Base-by-base conservation (phyloP, 2,113 vertebrate genomes). In the Nipponia nippon region DNA sequence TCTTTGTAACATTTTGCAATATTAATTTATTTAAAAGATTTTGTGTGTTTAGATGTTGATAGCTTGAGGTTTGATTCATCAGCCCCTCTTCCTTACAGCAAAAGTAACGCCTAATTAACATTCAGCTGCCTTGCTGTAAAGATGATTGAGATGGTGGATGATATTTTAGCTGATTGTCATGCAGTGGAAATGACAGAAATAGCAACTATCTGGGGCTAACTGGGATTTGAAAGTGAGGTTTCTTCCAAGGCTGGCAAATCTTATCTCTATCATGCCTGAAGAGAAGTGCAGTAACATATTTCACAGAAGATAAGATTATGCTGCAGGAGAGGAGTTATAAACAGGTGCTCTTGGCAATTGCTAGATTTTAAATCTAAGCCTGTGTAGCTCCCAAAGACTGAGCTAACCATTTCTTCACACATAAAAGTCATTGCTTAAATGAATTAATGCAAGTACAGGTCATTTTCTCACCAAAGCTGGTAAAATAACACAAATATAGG, bases 131-230 rank as follows among this genome's bases (percentile, higher is more conserved):
- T 71, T 88, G 67, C 65, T 71, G 34, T 73, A 95, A 96, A 94
- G 42, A 85, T 97, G 91, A 90, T 95, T 86, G 75, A 86, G 75
- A 77, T 95, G n/a, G 84, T 83, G n/a, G 75, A 73, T 95, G 70
- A 85, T 96, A 94, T 97, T 97, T 96, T 84, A 94, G 58, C 49
- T 97, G 93, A 90, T 93, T 83, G 46, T 85, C 81, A 95, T 72
- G 67, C 78, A 87, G 78, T 85, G 29, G 59, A 94, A 93, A 93
- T 32, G 58, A 91, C 71, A 95, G 71, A 89, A 95, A 97, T 93
- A 95, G 62, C 19, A 90, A 59, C 69, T 83, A 66, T 91, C 53
- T 94, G 47, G 53, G 75, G 29, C 50, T 85, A 90, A 88, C 81
- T 50, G 58, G 71, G 97, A 95, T 94, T 88, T 94, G 49, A 93